Evolutionary conservation across 2,797 vertebrate species (phyloP).

Genomic region (Agapornis canus): DNA sequence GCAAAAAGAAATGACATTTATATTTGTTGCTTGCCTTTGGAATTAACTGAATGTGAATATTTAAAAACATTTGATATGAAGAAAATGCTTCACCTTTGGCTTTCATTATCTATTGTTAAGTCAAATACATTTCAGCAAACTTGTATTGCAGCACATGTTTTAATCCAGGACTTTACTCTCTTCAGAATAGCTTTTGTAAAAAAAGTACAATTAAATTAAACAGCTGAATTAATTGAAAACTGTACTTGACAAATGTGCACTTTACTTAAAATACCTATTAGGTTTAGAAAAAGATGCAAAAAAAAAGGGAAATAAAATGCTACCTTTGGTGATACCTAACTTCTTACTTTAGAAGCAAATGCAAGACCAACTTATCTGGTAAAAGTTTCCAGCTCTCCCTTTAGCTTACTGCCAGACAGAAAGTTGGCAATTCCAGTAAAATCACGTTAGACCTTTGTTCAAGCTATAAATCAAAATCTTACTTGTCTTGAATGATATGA

Average conservation of each 20-base stretch:
- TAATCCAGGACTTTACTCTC: background rate
- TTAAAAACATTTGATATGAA: background rate
- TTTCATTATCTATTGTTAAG: background rate
- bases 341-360: background rate
- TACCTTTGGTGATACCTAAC: background rate
- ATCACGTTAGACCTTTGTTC: background rate
- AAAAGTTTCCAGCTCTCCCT: background rate
- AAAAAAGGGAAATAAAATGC: background rate
- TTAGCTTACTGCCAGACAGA: background rate
- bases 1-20: conserved; percentile 12
- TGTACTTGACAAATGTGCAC: background rate
- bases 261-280: background rate
- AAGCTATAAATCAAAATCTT: background rate
- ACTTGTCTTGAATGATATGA: background rate
- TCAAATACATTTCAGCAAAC: background rate
- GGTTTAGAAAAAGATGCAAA: background rate
- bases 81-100: background rate
- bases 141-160: background rate
- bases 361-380: background rate
- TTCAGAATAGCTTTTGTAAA: background rate
- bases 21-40: conserved; percentile 18
- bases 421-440: background rate
- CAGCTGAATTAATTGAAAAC: background rate
- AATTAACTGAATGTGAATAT: conserved; percentile 20
- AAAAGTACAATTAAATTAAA: background rate